Conservation (phyloP, 2,797 vertebrate genomes). For the Melanotaenia pygmaea region DNA sequence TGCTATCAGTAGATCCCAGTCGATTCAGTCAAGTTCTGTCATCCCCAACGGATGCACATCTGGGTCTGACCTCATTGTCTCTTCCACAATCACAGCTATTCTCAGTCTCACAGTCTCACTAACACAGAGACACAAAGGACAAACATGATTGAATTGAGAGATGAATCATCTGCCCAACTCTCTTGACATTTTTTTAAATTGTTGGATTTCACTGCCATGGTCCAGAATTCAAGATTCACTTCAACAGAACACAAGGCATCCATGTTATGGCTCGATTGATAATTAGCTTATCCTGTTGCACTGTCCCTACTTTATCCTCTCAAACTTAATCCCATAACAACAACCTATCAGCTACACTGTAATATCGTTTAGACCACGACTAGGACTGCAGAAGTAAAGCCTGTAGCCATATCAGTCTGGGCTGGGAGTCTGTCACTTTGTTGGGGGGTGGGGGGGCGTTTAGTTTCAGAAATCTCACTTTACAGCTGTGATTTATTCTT, state of each 20-base stretch:
- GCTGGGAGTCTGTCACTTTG: slow-evolving; percentile 2
- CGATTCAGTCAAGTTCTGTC: slow-evolving; percentile 74
- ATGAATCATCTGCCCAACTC: slow-evolving; percentile 1
- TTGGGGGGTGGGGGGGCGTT: not conserved
- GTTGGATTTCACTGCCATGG: not conserved
- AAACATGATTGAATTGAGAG: slow-evolving; percentile 17
- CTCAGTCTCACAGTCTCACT: slow-evolving; percentile 40
- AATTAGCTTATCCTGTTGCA: slow-evolving; percentile 73
- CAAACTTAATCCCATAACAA: slow-evolving; percentile 72
- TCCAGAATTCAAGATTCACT: slow-evolving; percentile 29
- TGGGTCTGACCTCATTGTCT: slow-evolving; percentile 86
- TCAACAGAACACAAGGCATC: slow-evolving; percentile 9
- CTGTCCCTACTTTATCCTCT: slow-evolving; percentile 68
- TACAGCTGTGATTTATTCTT: not conserved
- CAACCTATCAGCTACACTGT: slow-evolving; percentile 32
- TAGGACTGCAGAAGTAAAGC: slow-evolving; percentile 13
- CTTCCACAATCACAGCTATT: slow-evolving; percentile 84
- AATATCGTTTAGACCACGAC: slow-evolving; percentile 19
- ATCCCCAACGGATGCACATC: slow-evolving; percentile 85
- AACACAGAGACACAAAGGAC: slow-evolving; percentile 39
- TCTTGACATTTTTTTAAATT: slow-evolving; percentile 1
- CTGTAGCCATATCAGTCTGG: not conserved
- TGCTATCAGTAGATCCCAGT: slow-evolving; percentile 58
- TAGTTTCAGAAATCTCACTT: not conserved
- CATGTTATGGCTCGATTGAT: slow-evolving; percentile 39